Evolutionary conservation across 1,140 invertebrate genomes (phyloP).

Genomic region (Delia radicum): DNA sequence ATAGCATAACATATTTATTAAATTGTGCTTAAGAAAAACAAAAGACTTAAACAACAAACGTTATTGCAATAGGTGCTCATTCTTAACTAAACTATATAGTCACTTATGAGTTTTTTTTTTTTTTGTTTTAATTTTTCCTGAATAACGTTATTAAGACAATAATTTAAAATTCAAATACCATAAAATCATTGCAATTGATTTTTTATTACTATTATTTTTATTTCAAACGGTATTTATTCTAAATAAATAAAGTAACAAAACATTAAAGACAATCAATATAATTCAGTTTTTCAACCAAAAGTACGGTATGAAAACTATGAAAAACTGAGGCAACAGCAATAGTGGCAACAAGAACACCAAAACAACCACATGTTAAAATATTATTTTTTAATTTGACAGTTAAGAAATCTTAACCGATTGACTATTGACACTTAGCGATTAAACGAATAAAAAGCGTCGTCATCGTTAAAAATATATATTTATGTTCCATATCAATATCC

Average conservation of each 20-base stretch:
- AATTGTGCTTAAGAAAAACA: too few species aligned
- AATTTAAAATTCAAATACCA: conserved; percentile 2
- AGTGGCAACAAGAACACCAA: not conserved
- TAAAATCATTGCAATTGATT: not conserved
- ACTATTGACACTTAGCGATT: conserved; percentile 22
- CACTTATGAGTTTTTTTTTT: too few species aligned
- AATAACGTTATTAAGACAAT: not conserved
- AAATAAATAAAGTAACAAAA: not conserved
- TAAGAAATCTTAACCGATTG: conserved; percentile 23
- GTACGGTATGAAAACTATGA: too few species aligned
- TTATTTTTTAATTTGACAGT: conserved; percentile 24
- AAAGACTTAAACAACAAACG: too few species aligned
- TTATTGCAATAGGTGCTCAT: too few species aligned
- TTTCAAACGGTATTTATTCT: not conserved
- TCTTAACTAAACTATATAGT: too few species aligned
- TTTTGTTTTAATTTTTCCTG: too few species aligned
- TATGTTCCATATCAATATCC: conserved; percentile 21
- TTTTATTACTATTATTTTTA: not conserved
- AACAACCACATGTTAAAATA: not conserved
- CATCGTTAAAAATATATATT: conserved; percentile 2
- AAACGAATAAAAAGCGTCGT: conserved; percentile 15
- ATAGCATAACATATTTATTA: too few species aligned
- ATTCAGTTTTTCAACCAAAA: not conserved
- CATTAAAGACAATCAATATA: not conserved
- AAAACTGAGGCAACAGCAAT: too few species aligned